Evolutionary conservation across 2,888 invertebrate genomes (phyloP), one percentile per base, ranked within the genome.

Genomic region (Lypha dubia): DNA sequence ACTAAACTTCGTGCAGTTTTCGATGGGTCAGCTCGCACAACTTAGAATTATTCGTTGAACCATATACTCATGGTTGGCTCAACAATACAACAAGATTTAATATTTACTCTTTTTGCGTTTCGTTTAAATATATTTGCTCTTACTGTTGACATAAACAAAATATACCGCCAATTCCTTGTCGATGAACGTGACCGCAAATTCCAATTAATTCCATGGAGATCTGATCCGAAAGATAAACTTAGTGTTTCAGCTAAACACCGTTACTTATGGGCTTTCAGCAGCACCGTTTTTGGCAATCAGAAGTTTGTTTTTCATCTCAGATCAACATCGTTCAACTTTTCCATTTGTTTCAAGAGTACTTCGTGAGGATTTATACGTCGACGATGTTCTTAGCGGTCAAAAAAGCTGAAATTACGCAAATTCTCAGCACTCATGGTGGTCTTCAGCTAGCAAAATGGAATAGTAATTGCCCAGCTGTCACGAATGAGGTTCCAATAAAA

Each of bases 301-400:
- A 63, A 60, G 67, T 22, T 58, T 76, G 35, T 75, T 65, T 65
- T 56, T 60, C n/a, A n/a, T n/a, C n/a, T n/a, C n/a, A n/a, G n/a
- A n/a, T n/a, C n/a, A n/a, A n/a, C n/a, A n/a, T n/a, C n/a, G n/a
- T n/a, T 20, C 15, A 28, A 20, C 22, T 0, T 49, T 17, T 35
- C 74, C 67, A 3, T 8, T 38, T 60, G 67, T 65, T 2, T 38
- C 73, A 24, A 70, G 32, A 2, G 49, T 63, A 17, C 13, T 63
- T 7, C 56, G 38, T 35, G 35, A 44, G 17, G 56, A 65, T n/a
- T 67, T 74, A 22, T 86, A 87, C 38, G 84, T 84, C 1, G 87
- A 86, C 11, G 87, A 86, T 46, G 38, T 87, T 35, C 24, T 87
- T 9, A 71, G 81, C 71, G 86, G 11, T 22, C 5, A 60, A 67